These are phyloP conservation scores for Listrodromus nycthemerus DNA, from an alignment of 2,888 invertebrate genomes.

Conservation along the genomic window DNA sequence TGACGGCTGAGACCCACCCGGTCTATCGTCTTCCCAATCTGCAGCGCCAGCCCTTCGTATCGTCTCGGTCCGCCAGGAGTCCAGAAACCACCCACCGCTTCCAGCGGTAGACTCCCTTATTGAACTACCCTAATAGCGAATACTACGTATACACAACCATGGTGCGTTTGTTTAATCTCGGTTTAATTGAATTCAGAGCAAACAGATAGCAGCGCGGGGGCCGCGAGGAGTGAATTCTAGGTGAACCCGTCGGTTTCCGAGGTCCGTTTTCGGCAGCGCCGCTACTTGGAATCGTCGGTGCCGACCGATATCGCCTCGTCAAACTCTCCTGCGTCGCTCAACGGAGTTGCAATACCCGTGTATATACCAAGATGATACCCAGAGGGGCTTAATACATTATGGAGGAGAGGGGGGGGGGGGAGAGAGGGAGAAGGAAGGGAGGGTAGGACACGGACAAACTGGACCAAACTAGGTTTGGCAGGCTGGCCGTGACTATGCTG, in stretches of 20 bases:
- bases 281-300: not conserved
- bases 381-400: conserved; percentile 4
- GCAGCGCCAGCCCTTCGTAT: not conserved
- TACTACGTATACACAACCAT: conserved; percentile 18
- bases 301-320: conserved; percentile 41
- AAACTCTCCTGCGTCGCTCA: conserved; percentile 33
- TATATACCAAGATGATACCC: not conserved
- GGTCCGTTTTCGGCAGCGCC: not conserved
- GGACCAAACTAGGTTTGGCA: conserved; percentile 43
- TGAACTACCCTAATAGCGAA: conserved; percentile 15
- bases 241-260: conserved; percentile 9
- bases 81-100: not conserved
- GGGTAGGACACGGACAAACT: conserved; percentile 21
- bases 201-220: conserved; percentile 39
- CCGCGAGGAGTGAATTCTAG: not conserved
- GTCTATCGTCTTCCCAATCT: not conserved
- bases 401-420: too few species aligned
- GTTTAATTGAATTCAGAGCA: conserved; percentile 63
- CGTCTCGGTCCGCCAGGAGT: conserved; percentile 2
- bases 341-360: conserved; percentile 1
- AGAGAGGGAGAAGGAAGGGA: not conserved
- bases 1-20: conserved; percentile 4
- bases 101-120: conserved; percentile 24
- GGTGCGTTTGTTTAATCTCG: conserved; percentile 60
- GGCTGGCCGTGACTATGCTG: conserved; percentile 39